Conservation (phyloP, 2,888 invertebrate genomes). For the Branchinecta sandiegonensis region DNA sequence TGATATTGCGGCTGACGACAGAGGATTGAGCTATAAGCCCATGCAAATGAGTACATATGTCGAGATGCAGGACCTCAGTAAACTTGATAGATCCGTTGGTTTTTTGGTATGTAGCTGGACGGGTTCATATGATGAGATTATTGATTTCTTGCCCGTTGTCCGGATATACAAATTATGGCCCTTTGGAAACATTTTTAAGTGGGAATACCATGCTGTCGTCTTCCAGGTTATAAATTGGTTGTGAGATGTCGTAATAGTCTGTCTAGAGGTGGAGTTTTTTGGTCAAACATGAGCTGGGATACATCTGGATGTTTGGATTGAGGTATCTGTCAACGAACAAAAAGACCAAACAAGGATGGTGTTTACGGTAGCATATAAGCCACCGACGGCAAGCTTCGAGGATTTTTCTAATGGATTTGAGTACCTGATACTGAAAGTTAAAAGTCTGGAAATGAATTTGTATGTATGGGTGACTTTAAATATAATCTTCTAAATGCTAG, state of each 20-base stretch:
- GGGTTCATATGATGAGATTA: constrained; percentile 10
- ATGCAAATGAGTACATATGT: constrained; percentile 6
- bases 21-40: constrained; percentile 12
- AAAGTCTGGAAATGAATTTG: constrained; percentile 14
- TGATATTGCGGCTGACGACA: constrained; percentile 7
- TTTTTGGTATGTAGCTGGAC: background rate
- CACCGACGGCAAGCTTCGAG: too few species aligned
- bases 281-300: too few species aligned
- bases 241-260: too few species aligned
- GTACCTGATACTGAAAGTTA: too few species aligned
- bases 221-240: too few species aligned
- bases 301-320: background rate
- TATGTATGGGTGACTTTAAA: background rate
- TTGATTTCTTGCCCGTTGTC: background rate
- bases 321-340: background rate
- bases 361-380: too few species aligned
- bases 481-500: constrained; percentile 8
- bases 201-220: constrained; percentile 7
- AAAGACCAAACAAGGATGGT: too few species aligned
- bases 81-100: constrained; percentile 6
- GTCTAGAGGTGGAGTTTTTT: too few species aligned
- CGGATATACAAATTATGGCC: constrained; percentile 11
- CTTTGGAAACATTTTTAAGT: constrained; percentile 6
- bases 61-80: background rate
- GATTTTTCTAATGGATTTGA: too few species aligned